Conservation (phyloP, 2,888 invertebrate genomes). For the Oligia strigilis region DNA sequence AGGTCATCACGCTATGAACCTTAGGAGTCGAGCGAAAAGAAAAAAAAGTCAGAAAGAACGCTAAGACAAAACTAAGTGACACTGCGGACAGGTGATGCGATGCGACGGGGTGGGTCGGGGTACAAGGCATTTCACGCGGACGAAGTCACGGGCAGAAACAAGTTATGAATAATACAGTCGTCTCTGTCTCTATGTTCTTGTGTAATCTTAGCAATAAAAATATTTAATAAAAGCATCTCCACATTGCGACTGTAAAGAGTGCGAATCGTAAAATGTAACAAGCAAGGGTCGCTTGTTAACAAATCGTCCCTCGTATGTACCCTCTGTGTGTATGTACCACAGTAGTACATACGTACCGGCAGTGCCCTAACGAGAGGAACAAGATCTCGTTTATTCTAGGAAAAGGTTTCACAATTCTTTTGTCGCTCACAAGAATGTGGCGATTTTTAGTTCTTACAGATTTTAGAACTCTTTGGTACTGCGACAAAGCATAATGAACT, state of each 20-base stretch:
- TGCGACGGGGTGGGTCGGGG: too few species aligned
- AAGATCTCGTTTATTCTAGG: conserved; percentile 22
- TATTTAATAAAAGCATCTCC: background rate
- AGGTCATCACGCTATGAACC: background rate
- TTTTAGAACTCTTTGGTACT: background rate
- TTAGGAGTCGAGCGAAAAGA: too few species aligned
- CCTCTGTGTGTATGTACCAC: conserved; percentile 5
- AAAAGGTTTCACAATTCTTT: conserved; percentile 10
- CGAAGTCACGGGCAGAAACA: too few species aligned
- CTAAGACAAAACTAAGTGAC: background rate
- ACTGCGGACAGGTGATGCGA: too few species aligned
- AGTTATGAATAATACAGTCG: background rate
- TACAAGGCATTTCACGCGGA: too few species aligned
- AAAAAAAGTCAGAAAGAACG: background rate
- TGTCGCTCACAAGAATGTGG: background rate
- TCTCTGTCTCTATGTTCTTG: background rate
- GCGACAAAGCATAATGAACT: background rate
- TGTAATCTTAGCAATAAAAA: background rate
- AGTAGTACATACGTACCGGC: conserved; percentile 3
- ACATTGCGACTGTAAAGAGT: conserved; percentile 1
- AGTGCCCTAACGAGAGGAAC: conserved; percentile 21
- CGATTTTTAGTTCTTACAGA: background rate
- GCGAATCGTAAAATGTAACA: conserved; percentile 23
- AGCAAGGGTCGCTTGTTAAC: conserved; percentile 34
- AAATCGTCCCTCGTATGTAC: conserved; percentile 18